Evolutionary conservation across 2,797 vertebrate species (phyloP), one percentile per base, ranked within the genome.

Genomic region (Dendrocincla fuliginosa): DNA sequence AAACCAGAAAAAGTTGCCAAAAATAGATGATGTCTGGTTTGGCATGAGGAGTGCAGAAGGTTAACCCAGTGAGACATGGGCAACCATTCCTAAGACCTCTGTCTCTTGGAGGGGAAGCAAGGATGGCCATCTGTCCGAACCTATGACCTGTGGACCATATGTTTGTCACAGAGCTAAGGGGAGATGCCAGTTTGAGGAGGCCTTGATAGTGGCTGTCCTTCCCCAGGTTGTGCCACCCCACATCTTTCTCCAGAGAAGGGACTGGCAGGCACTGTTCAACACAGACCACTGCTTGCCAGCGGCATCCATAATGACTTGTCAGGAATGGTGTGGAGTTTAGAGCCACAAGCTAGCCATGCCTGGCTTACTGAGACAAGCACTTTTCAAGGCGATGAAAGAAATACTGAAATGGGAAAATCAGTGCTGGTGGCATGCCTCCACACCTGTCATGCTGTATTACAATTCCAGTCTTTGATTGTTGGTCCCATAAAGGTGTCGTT

Each of bases 381-480:
- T 92, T 95, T 84, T 82, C 74, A 82, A 76, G 87, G 79, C 0
- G 1, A 50, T 5, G 39, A 82, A 94, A 94, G 69, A 88, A 95
- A 63, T 68, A 57, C 65, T 78, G 73, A 91, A 91, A 81, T 69
- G 91, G 67, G 74, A 93, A 94, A 94, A 90, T 84, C 32, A 3
- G 77, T 90, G 79, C 79, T 47, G 73, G 94, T 93, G 74, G 85
- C 49, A 33, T 94, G 85, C 93, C 96, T 95, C 87, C 93, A 95
- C 90, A 97, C 85, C 89, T 97, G 94, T 95, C 94, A 95, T 52
- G 88, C 88, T 95, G 59, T 74, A 71, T 87, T 96, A 95, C 70
- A 82, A 70, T 95, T 92, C 95, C 88, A 95, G 68, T 88, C 91
- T 96, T 93, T 96, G 96, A 96, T 81, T 96, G 91, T 95, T 95